phyloP scores from a whole-genome alignment of 2,888 invertebrate genomes.

The Sclerodermus sp. region DNA sequence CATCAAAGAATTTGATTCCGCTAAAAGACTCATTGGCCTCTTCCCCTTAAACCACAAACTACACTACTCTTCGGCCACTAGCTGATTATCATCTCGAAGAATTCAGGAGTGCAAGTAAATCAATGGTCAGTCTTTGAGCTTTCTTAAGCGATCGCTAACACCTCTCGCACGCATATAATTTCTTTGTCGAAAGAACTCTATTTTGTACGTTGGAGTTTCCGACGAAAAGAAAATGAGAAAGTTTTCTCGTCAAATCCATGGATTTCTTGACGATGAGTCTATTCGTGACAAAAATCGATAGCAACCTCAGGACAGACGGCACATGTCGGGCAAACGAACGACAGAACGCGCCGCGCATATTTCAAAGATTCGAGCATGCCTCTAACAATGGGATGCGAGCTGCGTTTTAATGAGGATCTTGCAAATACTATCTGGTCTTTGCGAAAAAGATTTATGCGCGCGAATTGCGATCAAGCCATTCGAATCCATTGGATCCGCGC shows the following conservation, averaged over 20 bases:
- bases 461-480: not conserved
- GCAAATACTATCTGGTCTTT: slow-evolving; percentile 17
- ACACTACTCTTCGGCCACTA: too few species aligned
- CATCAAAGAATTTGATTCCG: too few species aligned
- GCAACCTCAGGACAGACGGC: slow-evolving; percentile 14
- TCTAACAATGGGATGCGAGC: slow-evolving; percentile 22
- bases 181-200: not conserved
- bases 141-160: not conserved
- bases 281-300: slow-evolving; percentile 28
- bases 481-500: too few species aligned
- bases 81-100: too few species aligned
- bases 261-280: slow-evolving; percentile 17
- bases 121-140: too few species aligned
- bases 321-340: slow-evolving; percentile 27
- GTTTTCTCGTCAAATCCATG: slow-evolving; percentile 7
- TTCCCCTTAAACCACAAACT: too few species aligned
- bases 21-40: too few species aligned
- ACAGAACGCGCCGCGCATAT: slow-evolving; percentile 23
- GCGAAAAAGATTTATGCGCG: slow-evolving; percentile 15
- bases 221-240: not conserved
- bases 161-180: not conserved
- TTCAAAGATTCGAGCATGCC: slow-evolving; percentile 22
- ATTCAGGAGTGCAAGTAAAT: too few species aligned
- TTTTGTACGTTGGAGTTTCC: not conserved
- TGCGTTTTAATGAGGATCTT: slow-evolving; percentile 20